Conservation (phyloP, 2,797 vertebrate species). For the Chelon labrosus region DNA sequence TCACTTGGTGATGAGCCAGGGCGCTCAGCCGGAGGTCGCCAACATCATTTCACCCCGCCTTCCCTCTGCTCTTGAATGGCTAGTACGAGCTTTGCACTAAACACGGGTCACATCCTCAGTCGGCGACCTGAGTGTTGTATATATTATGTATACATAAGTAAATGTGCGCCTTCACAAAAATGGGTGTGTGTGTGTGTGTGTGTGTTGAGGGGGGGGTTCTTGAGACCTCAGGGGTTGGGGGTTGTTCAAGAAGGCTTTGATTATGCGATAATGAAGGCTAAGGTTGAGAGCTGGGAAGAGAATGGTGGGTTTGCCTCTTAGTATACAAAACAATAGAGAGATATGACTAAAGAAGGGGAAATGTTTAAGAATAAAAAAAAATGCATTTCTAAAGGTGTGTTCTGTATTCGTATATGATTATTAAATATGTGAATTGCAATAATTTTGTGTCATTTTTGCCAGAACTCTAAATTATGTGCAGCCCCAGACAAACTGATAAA, state of each 20-base stretch:
- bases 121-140: constrained; percentile 46
- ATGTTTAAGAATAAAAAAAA: not conserved
- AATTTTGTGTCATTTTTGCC: constrained; percentile 9
- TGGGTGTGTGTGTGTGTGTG: not conserved
- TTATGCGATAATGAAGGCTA: constrained; percentile 34
- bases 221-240: constrained; percentile 43
- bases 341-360: not conserved
- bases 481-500: constrained; percentile 49
- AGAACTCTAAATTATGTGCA: constrained; percentile 35
- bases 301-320: constrained; percentile 4
- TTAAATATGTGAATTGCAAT: too few species aligned
- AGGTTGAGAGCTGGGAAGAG: constrained; percentile 31
- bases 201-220: not conserved
- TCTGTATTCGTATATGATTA: not conserved
- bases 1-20: constrained; percentile 69
- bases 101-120: constrained; percentile 34
- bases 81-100: constrained; percentile 29
- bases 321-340: constrained; percentile 13
- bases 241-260: constrained; percentile 50
- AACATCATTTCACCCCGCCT: constrained; percentile 38
- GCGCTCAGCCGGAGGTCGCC: constrained; percentile 41
- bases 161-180: constrained; percentile 38
- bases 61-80: constrained; percentile 37
- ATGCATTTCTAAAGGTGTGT: not conserved
- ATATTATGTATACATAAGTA: constrained; percentile 58